Evolutionary conservation across 2,797 vertebrate genomes (phyloP).

Genomic region (Parauchenoglanis ngamensis): DNA sequence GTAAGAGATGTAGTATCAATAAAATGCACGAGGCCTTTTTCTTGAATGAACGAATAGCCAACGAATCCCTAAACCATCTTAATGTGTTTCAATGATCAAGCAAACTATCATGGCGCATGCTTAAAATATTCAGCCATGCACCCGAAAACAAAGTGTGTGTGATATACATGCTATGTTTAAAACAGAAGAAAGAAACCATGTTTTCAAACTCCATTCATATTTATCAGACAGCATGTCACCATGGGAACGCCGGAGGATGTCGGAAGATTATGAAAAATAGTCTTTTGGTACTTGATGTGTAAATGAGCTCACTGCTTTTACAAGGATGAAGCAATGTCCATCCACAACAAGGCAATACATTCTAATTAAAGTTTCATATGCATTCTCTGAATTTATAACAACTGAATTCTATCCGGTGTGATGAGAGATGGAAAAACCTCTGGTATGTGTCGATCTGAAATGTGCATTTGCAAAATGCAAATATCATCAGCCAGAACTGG

Average conservation of each 20-base stretch:
- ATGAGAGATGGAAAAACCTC: not conserved
- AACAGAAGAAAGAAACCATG: constrained; percentile 21
- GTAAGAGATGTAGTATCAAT: not conserved
- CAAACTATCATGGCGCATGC: not conserved
- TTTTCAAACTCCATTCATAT: constrained; percentile 55
- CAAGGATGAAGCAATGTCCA: not conserved
- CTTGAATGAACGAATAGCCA: not conserved
- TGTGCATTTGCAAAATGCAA: not conserved
- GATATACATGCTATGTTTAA: not conserved
- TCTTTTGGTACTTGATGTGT: constrained; percentile 4
- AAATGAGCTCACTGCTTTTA: constrained; percentile 21
- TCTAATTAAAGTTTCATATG: not conserved
- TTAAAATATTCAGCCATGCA: not conserved
- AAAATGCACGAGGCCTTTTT: not conserved
- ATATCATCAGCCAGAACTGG: not conserved
- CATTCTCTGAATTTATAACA: not conserved
- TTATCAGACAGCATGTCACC: constrained; percentile 54
- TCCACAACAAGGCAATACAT: not conserved
- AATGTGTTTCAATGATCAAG: not conserved
- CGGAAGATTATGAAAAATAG: constrained; percentile 33
- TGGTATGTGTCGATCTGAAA: not conserved
- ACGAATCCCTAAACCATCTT: not conserved
- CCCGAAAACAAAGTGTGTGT: not conserved
- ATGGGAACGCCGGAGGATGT: constrained; percentile 54
- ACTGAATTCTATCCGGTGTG: not conserved